A percentile compares a stretch with the other conserved stretches of the same genome.
phyloP scores from a whole-genome alignment of 2,888 invertebrate species.

The Tinea trinotella region DNA sequence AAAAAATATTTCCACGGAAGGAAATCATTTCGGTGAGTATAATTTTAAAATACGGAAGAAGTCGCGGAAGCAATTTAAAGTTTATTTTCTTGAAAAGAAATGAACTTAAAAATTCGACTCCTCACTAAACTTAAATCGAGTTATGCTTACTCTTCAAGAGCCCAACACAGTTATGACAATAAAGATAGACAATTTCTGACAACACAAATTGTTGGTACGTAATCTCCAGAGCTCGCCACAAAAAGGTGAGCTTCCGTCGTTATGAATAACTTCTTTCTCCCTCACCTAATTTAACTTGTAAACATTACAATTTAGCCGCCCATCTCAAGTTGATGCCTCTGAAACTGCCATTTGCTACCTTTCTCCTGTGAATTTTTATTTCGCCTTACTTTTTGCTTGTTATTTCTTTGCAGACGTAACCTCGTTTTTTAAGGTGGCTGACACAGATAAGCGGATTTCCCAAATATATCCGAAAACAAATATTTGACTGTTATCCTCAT shows the following conservation, averaged over 20 bases:
- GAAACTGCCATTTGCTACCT: constrained; percentile 54
- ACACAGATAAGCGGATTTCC: constrained; percentile 17
- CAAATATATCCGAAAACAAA: constrained; percentile 7
- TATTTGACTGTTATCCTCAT: not conserved
- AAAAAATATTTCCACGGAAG: not conserved
- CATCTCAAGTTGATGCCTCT: constrained; percentile 56
- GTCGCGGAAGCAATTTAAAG: not conserved
- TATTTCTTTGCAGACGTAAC: constrained; percentile 21
- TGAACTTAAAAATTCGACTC: constrained; percentile 3
- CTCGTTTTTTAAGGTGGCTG: constrained; percentile 16
- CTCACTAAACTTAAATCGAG: constrained; percentile 8
- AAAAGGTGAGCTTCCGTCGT: constrained; percentile 50
- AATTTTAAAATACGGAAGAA: constrained; percentile 5
- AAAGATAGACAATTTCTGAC: constrained; percentile 1
- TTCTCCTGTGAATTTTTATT: constrained; percentile 50
- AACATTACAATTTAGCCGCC: constrained; percentile 62
- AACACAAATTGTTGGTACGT: constrained; percentile 16
- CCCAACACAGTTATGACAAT: constrained; percentile 2
- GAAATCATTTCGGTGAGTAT: not conserved
- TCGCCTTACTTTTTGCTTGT: constrained; percentile 36
- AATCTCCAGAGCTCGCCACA: constrained; percentile 28
- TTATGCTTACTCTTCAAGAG: constrained; percentile 12
- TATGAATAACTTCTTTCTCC: constrained; percentile 54
- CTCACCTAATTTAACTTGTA: constrained; percentile 66
- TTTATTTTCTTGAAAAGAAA: constrained; percentile 1